A percentile compares a stretch with the other conserved stretches of the same genome.
These are phyloP conservation scores for Yponomeuta cagnagella DNA, from an alignment of 2,888 invertebrate genomes.

Conservation along the genomic window DNA sequence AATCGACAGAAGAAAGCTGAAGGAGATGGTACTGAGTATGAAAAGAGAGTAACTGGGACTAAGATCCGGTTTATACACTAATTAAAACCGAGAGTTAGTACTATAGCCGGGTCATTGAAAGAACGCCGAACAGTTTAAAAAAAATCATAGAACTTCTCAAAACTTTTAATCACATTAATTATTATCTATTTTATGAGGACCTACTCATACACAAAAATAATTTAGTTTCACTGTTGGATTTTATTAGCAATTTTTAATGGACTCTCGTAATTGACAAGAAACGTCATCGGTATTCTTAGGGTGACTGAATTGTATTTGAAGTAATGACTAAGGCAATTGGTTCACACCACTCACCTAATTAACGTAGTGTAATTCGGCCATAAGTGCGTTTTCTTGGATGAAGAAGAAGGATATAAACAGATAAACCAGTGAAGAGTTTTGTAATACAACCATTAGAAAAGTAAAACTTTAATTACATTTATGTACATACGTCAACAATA, in stretches of 20 bases:
- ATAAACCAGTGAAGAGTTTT: neutral
- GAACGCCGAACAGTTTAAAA: neutral
- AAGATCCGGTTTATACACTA: too few species aligned
- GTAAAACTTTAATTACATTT: neutral
- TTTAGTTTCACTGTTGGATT: too few species aligned
- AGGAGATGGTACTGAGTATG: constrained; percentile 17
- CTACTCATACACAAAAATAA: too few species aligned
- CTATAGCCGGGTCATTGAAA: too few species aligned
- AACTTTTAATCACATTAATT: neutral
- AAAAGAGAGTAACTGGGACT: constrained; percentile 8
- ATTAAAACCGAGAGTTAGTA: too few species aligned
- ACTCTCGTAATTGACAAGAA: too few species aligned
- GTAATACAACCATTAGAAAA: neutral
- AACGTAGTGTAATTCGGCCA: too few species aligned
- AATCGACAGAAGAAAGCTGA: constrained; percentile 35
- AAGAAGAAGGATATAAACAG: neutral
- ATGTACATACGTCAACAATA: constrained; percentile 6
- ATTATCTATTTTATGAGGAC: neutral
- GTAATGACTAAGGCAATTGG: too few species aligned
- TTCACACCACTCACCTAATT: too few species aligned
- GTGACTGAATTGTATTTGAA: too few species aligned
- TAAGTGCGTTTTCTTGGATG: neutral
- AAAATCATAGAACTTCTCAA: neutral
- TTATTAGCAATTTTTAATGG: too few species aligned
- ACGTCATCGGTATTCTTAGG: too few species aligned